Base-by-base conservation (phyloP, 1,140 invertebrate genomes). In the Linepithema humile region DNA sequence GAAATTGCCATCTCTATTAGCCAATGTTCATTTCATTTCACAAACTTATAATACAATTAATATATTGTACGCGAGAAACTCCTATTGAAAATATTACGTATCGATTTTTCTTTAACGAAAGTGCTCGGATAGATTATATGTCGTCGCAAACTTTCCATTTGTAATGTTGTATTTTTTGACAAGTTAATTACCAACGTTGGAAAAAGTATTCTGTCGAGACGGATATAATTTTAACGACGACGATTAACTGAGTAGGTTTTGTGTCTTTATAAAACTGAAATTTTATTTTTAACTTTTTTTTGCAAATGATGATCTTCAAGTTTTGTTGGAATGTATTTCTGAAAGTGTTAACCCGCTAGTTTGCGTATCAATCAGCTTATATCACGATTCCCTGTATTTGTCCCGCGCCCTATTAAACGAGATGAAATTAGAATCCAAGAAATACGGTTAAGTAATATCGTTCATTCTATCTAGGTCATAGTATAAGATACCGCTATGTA, bases 401-500 rank as follows among this genome's bases (percentile, higher is more conserved):
- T n/a, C n/a, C n/a, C n/a, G n/a, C n/a, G n/a, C 29, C 29, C 43
- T n/a, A 23, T 9, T 9, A 29, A 77, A 38, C 26, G 23, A 35
- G 50, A 40, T 48, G 12, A 35, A 53, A 53, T 67, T 65, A 78
- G 60, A 67, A 38, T 53, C 26, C 55, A 26, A 26, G 40, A 50
- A 60, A 35, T 48, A 77, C 40, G 50, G 43, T 67, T 78, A 50
- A 9, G 20, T 50, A 78, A 78, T 78, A 77, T 78, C 74, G 35
- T 38, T 53, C 43, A 38, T 78, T 78, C 15, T 38, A 77, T 77
- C 59, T 77, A 48, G 74, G 60, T 78, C 74, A 38, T 38, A 67
- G 48, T 53, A 38, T 59, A 74, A 74, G 70, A 73, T 64, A 48
- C 59, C 74, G 73, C 40, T 77, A 67, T 20, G 38, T 62, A 75